Conservation (phyloP, 2,113 vertebrate genomes). For the Aegithalos caudatus region DNA sequence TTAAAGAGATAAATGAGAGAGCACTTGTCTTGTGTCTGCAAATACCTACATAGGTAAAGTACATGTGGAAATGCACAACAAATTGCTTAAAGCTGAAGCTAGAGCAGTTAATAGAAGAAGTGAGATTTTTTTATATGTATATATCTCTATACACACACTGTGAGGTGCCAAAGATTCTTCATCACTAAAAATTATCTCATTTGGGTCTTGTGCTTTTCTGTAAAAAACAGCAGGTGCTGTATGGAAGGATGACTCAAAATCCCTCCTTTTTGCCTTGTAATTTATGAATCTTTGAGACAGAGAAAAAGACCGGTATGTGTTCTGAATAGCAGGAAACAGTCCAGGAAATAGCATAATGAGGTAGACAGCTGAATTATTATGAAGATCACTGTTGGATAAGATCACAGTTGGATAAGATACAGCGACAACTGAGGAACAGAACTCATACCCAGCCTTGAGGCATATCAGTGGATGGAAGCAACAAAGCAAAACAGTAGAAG, state of each 20-base stretch:
- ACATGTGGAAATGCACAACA: not conserved
- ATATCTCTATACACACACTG: not conserved
- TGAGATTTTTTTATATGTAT: not conserved
- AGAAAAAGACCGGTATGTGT: not conserved
- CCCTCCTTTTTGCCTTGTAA: not conserved
- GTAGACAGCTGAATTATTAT: constrained; percentile 8
- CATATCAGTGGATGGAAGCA: not conserved
- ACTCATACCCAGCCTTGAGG: not conserved
- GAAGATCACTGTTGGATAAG: constrained; percentile 23
- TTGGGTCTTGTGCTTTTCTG: not conserved
- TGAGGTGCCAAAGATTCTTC: not conserved
- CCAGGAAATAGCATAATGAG: constrained; percentile 35
- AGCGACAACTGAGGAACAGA: constrained; percentile 32
- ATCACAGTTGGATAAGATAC: constrained; percentile 8
- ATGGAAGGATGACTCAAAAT: constrained; percentile 9
- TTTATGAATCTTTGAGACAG: not conserved
- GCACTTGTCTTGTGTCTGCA: not conserved
- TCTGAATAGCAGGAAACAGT: constrained; percentile 11
- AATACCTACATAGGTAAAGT: not conserved
- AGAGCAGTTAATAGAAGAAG: not conserved
- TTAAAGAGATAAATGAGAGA: not conserved
- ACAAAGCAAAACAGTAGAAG: not conserved
- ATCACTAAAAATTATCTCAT: not conserved
- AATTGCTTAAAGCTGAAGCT: not conserved
- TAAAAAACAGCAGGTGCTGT: not conserved